phyloP scores from a whole-genome alignment of 2,113 vertebrate species.

The Tautogolabrus adspersus region DNA sequence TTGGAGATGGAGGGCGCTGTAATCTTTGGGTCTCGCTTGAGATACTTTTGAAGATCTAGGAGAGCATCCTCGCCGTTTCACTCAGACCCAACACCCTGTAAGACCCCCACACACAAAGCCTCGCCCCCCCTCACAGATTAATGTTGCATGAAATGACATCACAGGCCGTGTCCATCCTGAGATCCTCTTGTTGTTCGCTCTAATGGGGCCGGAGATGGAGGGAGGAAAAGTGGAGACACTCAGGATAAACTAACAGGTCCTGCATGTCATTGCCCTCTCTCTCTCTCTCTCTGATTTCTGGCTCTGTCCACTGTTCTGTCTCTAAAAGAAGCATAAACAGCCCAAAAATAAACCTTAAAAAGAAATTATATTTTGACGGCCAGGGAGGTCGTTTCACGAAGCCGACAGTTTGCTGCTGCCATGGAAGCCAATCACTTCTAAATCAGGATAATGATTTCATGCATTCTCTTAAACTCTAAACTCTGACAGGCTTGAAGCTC shows the following conservation, averaged over 20 bases:
- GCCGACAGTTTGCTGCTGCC: too few relatives aligned
- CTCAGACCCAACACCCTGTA: conserved; percentile 42
- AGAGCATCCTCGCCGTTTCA: conserved; percentile 68
- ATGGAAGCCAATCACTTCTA: too few relatives aligned
- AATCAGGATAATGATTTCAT: too few relatives aligned
- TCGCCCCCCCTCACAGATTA: conserved; percentile 59
- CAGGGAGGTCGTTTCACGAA: too few relatives aligned
- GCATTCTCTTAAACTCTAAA: too few relatives aligned
- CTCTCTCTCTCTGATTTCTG: too few relatives aligned
- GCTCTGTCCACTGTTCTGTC: too few relatives aligned
- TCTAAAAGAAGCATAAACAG: too few relatives aligned
- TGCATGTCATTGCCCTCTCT: too few relatives aligned
- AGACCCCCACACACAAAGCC: conserved; percentile 19
- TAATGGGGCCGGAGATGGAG: conserved; percentile 48
- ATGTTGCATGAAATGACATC: conserved; percentile 80
- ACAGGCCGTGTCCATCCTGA: conserved; percentile 51
- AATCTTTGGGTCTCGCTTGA: conserved; percentile 76
- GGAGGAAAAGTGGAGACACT: conserved; percentile 25
- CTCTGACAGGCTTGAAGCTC: too few relatives aligned
- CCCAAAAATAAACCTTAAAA: too few relatives aligned
- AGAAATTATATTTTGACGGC: too few relatives aligned
- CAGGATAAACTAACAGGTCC: conserved; percentile 18
- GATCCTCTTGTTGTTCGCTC: conserved; percentile 55
- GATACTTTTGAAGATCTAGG: conserved; percentile 62
- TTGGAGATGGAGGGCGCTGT: conserved; percentile 37